phyloP scores from a whole-genome alignment of 2,113 vertebrate genomes.

The Isurus oxyrinchus region DNA sequence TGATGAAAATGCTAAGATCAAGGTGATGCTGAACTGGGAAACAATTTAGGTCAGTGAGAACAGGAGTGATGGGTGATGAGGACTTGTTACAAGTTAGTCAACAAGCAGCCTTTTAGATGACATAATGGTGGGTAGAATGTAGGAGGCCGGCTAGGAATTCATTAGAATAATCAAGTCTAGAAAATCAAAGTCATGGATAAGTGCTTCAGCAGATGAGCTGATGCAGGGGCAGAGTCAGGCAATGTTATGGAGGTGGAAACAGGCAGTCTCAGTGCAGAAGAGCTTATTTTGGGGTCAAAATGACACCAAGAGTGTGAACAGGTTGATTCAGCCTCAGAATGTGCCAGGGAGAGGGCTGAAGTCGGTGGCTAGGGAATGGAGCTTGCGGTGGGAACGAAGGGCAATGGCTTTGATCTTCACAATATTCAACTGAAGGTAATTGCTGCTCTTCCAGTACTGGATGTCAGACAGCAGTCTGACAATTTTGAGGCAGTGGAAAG shows the following conservation, averaged over 20 bases:
- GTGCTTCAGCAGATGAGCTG: background rate
- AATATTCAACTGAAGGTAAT: background rate
- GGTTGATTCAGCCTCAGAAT: background rate
- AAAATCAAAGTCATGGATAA: background rate
- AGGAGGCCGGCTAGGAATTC: background rate
- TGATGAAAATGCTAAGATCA: too few species aligned
- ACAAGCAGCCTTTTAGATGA: background rate
- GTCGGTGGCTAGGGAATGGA: background rate
- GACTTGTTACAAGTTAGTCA: background rate
- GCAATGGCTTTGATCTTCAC: background rate
- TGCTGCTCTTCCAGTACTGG: background rate
- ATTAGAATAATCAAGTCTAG: background rate
- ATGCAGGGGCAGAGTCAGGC: background rate
- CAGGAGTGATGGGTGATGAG: background rate
- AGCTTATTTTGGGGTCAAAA: background rate
- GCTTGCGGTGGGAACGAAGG: background rate
- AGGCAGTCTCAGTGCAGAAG: background rate
- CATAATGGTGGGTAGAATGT: background rate
- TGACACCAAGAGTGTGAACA: background rate
- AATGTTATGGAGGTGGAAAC: background rate
- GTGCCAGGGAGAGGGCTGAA: background rate
- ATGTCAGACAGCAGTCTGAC: background rate
- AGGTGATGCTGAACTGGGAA: background rate
- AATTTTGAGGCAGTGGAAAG: too few species aligned
- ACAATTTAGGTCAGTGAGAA: background rate